Evolutionary conservation across 2,113 vertebrate species (phyloP), one percentile per base, ranked within the genome.

Genomic region (Xiphias gladius): DNA sequence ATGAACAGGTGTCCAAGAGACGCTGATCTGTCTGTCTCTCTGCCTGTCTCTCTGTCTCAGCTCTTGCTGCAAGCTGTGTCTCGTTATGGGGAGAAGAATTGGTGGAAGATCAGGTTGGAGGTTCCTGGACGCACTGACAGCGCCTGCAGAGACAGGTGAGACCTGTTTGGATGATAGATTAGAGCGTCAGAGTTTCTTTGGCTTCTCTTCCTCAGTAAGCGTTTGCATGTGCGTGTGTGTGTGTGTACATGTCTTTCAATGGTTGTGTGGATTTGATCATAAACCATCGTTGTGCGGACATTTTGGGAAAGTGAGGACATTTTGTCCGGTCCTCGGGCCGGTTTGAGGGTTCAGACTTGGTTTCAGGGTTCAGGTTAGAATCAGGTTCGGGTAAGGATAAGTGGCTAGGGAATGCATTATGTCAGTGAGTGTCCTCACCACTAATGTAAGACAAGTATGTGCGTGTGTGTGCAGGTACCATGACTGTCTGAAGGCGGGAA

Each of bases 121-220:
- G 97, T 99, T 57, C 97, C 97, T 0, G 97, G 97, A 32, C 95
- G 98, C 69, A 97, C 92, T 0, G 97, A 99, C 20, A 69, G 90
- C 12, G 94, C 96, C 87, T 99, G 97, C 86, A 95, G 98, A 72
- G 97, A 99, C 32, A 92, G 98, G 98, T 99, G 61, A 85, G 93
- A 43, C 17, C 28, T 55, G 52, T 46, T 41, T 57, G 72, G 73
- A 52, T 3, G 0, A 71, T 7, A 5, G 48, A 7, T 35, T 1
- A 37, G 13, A 17, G 11, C 28, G 39, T 17, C 20, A 26, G 30
- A 17, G 14, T 37, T 0, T 24, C 20, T 19, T 7, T 65, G 57
- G 26, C 14, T 28, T 26, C 2, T 58, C 9, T 2, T 13, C 16
- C n/a, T 59, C 54, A 26, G 30, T 24, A 28, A 32, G 16, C 7